Base-by-base conservation (phyloP, 2,113 vertebrate species). In the Hippocampus barbouri region DNA sequence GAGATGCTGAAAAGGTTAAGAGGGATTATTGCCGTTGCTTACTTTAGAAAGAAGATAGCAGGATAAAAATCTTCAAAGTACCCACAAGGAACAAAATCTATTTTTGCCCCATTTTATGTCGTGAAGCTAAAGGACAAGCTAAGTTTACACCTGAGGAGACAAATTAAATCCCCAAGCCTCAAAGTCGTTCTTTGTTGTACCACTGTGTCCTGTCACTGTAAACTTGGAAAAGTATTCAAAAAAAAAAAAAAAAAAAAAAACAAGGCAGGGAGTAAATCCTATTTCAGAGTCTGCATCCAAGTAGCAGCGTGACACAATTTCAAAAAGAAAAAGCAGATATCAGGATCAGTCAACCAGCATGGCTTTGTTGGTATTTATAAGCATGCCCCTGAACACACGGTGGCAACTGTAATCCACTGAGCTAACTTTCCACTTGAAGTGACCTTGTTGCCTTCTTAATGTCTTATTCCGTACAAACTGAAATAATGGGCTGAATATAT, bases 361-460 rank as follows among this genome's bases (percentile, higher is more conserved):
- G 40, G 23, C 49, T 81, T 83, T 71, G 27, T 70, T 79, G 76
- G 74, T 70, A 79, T 73, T 66, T 47, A 14, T n/a, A n/a, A 15
- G n/a, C 15, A 68, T 67, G 59, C 69, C 70, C 56, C 75, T 67
- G 61, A 61, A 84, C 64, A 66, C 60, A 43, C 21, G 12, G 8
- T 38, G 71, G 83, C 21, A 81, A 80, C 59, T 72, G 41, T 76
- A 78, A 82, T 72, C 71, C 78, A 80, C 45, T 72, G 69, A 83
- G 68, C 67, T 49, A 71, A 38, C 71, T 70, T 62, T 77, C 53
- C 63, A 74, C 56, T 74, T 78, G 11, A 74, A 71, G 79, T 62
- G 47, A 69, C 21, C n/a, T 30, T 60, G 25, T 27, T 57, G 10
- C 23, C 34, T 10, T 25, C 56, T 64, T 64, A 2, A 4, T 5